Base-by-base conservation (phyloP, 2,113 vertebrate species). In the Scolopax mira region DNA sequence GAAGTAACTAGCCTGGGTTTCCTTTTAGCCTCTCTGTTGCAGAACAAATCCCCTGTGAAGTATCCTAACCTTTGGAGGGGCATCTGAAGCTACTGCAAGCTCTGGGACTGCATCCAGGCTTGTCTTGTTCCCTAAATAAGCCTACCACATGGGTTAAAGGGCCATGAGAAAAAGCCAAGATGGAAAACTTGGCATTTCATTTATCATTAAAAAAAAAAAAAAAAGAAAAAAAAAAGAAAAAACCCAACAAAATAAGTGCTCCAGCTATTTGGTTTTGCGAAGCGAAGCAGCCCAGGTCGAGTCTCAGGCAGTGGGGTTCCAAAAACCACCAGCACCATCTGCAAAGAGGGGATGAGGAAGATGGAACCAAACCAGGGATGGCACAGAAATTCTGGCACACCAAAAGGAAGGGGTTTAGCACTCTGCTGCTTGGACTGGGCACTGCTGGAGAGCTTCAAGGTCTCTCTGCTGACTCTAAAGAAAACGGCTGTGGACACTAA, bases 81-180 rank as follows among this genome's bases (percentile, higher is more conserved):
- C 88, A 95, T 96, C 91, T 82, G 96, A 97, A 97, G 95, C 93
- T 89, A 97, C 89, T 93, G 95, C 90, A 89, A 71, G 71, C 92
- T 96, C 97, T 79, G 94, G 97, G 96, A 96, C 72, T 5, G 44
- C 18, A 89, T 97, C 97, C 96, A 97, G 94, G 84, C 93, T 91
- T 88, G 87, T 91, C 96, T 95, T 66, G 78, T 95, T 95, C 96
- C 96, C 94, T 97, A 97, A 95, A 96, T 96, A 92, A 97, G 95
- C 92, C 88, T 94, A 84, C 90, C 90, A 67, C 14, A 85, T 92
- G 96, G 82, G 90, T 96, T 93, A 94, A 96, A 96, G 96, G 96
- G 95, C 95, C 96, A 96, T 93, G 85, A 96, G 97, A 97, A 97
- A 96, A 93, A 74, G 58, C 89, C 75, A 95, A 74, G 81, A 81